A percentile compares a stretch with the other conserved stretches of the same genome.
Evolutionary conservation across 2,888 invertebrate species (phyloP).

Genomic region (Neocrepidodera transversa): DNA sequence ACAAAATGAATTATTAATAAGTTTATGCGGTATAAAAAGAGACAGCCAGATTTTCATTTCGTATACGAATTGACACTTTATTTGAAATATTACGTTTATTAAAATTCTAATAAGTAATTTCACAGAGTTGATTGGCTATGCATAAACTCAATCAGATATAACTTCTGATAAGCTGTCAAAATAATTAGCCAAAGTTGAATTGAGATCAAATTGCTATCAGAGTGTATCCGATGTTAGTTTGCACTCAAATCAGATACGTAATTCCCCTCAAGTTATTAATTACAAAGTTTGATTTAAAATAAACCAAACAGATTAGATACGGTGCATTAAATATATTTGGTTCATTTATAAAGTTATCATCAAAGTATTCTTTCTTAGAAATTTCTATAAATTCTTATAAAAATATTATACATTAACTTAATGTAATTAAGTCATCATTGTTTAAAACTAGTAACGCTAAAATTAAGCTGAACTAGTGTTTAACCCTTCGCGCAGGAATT

Average conservation of each 20-base stretch:
- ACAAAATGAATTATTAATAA: slow-evolving; percentile 9
- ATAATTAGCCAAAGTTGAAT: background rate
- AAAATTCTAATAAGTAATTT: slow-evolving; percentile 1
- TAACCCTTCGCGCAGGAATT: background rate
- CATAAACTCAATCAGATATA: slow-evolving; percentile 11
- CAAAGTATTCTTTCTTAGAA: too few species aligned
- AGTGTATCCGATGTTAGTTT: background rate
- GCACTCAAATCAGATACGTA: background rate
- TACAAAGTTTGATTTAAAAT: background rate
- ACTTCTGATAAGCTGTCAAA: slow-evolving; percentile 9
- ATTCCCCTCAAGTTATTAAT: background rate
- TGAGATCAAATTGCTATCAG: background rate
- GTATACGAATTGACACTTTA: background rate
- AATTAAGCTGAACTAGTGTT: background rate
- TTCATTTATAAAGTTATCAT: too few species aligned
- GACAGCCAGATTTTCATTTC: background rate
- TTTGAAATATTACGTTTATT: too few species aligned
- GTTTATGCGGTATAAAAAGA: background rate
- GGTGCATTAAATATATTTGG: background rate
- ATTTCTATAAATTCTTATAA: too few species aligned
- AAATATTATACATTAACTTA: too few species aligned
- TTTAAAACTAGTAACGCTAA: too few species aligned
- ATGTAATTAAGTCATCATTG: too few species aligned
- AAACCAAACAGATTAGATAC: background rate
- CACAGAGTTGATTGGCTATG: slow-evolving; percentile 1